Evolutionary conservation across 2,113 vertebrate genomes (phyloP).

Genomic region (Daubentonia madagascariensis): DNA sequence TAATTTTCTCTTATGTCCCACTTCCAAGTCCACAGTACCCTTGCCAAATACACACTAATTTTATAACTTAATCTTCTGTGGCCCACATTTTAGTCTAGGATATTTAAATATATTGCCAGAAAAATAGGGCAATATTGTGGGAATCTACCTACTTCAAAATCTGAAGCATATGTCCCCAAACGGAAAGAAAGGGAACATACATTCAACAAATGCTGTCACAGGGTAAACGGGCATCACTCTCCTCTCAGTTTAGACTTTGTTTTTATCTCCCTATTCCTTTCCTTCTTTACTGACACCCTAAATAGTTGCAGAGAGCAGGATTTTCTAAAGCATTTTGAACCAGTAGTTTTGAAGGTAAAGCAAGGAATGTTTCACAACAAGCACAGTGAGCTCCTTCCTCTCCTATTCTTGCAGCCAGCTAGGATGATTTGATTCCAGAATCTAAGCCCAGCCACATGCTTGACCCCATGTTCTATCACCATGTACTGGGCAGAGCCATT

Average conservation of each 20-base stretch:
- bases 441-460: background rate
- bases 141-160: background rate
- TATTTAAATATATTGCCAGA: background rate
- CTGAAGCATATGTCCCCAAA: background rate
- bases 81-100: background rate
- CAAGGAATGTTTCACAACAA: background rate
- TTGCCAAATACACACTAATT: background rate
- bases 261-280: background rate
- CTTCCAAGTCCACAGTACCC: background rate
- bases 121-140: background rate
- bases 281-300: background rate
- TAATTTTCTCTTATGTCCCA: background rate
- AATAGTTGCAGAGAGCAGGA: background rate
- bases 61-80: slow-evolving; percentile 2
- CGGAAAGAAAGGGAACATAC: background rate
- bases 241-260: background rate
- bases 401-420: background rate
- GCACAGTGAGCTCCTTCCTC: background rate
- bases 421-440: background rate
- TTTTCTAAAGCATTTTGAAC: background rate
- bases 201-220: background rate
- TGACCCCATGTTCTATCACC: background rate
- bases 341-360: background rate
- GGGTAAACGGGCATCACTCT: background rate
- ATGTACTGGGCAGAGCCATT: background rate